A percentile compares a stretch with the other conserved stretches of the same genome.
These are phyloP conservation scores for Drosophila kanekoi DNA, from an alignment of 2,888 invertebrate species.

Conservation along the genomic window DNA sequence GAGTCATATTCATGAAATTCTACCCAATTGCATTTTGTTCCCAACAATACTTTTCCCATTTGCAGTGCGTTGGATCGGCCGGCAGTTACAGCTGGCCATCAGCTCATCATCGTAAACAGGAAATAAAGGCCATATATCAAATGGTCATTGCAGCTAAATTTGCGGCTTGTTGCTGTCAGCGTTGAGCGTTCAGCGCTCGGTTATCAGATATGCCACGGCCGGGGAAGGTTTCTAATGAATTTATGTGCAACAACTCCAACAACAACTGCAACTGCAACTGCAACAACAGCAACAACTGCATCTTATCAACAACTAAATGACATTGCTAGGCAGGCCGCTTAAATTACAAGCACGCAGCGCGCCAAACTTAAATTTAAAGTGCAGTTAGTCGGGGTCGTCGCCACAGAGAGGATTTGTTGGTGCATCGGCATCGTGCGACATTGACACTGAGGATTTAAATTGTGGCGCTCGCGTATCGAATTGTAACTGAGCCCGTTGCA, in stretches of 20 bases:
- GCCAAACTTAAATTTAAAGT: conserved; percentile 54
- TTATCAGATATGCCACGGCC: conserved; percentile 74
- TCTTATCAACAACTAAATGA: conserved; percentile 77
- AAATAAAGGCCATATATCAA: conserved; percentile 75
- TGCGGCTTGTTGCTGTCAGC: conserved; percentile 70
- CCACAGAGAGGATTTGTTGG: conserved; percentile 20
- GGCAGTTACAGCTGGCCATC: conserved; percentile 1
- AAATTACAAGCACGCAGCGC: conserved; percentile 72
- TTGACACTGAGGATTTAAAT: conserved; percentile 80
- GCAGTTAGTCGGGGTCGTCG: conserved; percentile 59
- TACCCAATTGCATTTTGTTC: conserved; percentile 49
- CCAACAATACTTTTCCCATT: conserved; percentile 60
- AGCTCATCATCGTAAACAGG: conserved; percentile 74
- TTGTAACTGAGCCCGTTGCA: conserved; percentile 62
- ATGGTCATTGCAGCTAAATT: conserved; percentile 56
- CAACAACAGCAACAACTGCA: conserved; percentile 43
- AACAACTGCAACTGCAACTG: conserved; percentile 31
- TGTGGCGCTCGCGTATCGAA: conserved; percentile 80
- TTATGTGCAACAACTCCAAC: conserved; percentile 62
- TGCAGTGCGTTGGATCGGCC: conserved; percentile 28
- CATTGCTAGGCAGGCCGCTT: conserved; percentile 68
- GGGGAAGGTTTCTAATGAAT: conserved; percentile 63
- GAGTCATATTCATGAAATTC: conserved; percentile 75
- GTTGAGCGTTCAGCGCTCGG: conserved; percentile 31
- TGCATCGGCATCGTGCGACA: conserved; percentile 52